These are phyloP conservation scores for Nematostella vectensis DNA, from an alignment of 92 coral and sea anemone genomes.

Conservation along the genomic window DNA sequence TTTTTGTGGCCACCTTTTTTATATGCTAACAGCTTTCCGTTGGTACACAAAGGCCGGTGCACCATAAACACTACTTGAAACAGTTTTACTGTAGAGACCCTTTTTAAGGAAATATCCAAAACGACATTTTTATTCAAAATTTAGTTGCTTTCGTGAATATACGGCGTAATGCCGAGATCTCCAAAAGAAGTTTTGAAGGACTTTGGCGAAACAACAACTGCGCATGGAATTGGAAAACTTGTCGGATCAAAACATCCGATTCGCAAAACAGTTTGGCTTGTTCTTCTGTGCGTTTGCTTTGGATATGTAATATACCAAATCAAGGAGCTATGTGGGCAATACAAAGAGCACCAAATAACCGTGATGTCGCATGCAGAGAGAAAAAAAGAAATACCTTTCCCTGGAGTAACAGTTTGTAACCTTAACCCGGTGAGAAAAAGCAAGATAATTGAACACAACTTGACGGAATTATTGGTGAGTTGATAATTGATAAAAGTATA, in stretches of 20 bases:
- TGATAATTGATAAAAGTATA: too few species aligned
- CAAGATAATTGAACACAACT: background rate
- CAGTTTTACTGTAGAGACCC: too few species aligned
- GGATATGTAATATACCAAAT: background rate
- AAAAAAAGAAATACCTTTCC: background rate
- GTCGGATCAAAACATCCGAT: background rate
- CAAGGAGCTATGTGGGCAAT: background rate
- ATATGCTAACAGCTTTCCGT: too few species aligned
- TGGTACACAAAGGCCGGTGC: too few species aligned
- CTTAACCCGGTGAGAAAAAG: background rate
- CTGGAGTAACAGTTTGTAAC: background rate
- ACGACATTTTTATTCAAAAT: too few species aligned
- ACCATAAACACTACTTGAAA: too few species aligned
- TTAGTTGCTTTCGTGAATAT: too few species aligned
- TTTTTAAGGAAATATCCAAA: too few species aligned
- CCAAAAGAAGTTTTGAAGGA: background rate
- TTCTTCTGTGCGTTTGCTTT: too few species aligned
- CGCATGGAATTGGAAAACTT: background rate
- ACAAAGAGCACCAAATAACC: background rate
- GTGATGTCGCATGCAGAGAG: background rate
- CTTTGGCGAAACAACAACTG: background rate
- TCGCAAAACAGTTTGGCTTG: background rate
- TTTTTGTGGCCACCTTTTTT: too few species aligned
- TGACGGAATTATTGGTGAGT: too few species aligned
- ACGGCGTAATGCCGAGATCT: background rate